Evolutionary conservation across 2,888 invertebrate genomes (phyloP).

Genomic region (Eupithecia vulgata): DNA sequence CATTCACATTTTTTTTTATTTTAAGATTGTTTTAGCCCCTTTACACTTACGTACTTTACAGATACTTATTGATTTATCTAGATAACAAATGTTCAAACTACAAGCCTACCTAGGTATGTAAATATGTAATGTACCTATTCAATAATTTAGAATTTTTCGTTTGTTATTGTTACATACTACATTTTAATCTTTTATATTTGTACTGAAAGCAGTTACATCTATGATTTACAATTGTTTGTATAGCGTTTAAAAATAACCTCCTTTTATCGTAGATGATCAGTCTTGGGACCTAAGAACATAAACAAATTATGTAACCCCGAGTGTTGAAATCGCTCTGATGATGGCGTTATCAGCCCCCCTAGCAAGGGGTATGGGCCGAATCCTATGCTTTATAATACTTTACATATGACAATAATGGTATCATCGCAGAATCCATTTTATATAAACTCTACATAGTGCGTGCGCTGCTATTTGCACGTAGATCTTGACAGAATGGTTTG

Average conservation of each 20-base stretch:
- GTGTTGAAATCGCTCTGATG: neutral
- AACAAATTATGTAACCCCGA: neutral
- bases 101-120: slow-evolving; percentile 1
- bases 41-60: slow-evolving; percentile 12
- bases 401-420: neutral
- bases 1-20: slow-evolving; percentile 5
- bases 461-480: neutral
- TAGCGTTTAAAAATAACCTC: neutral
- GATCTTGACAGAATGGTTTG: neutral
- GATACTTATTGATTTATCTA: slow-evolving; percentile 1
- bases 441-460: neutral
- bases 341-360: no score
- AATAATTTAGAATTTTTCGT: neutral
- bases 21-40: slow-evolving; percentile 11
- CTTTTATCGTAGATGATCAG: neutral
- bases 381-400: neutral
- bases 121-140: neutral
- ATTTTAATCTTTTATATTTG: neutral
- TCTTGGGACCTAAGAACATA: neutral
- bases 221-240: neutral
- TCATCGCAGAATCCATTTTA: neutral
- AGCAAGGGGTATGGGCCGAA: neutral
- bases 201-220: neutral
- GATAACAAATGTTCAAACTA: slow-evolving; percentile 6
- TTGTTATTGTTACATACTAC: neutral